A percentile compares a stretch with the other conserved stretches of the same genome.
Conservation (phyloP, 2,888 invertebrate genomes). For the Spilosoma lubricipeda region DNA sequence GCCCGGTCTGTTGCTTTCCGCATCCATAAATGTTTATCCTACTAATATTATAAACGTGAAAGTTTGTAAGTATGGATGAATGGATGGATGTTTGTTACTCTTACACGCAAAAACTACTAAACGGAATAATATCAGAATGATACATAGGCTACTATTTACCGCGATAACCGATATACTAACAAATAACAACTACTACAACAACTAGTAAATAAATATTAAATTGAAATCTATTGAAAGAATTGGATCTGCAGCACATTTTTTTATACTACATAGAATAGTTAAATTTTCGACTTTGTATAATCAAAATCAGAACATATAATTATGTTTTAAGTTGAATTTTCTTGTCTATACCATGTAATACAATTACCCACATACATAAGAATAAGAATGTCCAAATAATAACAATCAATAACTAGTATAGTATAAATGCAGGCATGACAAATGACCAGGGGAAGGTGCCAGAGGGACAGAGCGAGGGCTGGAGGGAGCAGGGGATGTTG, state of each 20-base stretch:
- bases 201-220: not conserved
- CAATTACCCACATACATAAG: slow-evolving; percentile 18
- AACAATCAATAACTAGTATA: slow-evolving; percentile 64
- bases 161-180: no score
- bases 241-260: not conserved
- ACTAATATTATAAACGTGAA: no score
- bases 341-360: not conserved
- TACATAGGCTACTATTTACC: no score
- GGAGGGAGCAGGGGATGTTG: slow-evolving; percentile 29
- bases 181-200: no score
- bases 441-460: slow-evolving; percentile 54
- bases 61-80: no score
- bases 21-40: no score
- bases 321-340: not conserved
- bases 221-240: no score
- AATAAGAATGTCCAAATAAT: slow-evolving; percentile 36
- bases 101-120: no score
- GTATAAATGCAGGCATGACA: slow-evolving; percentile 65
- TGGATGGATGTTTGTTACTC: no score
- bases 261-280: not conserved
- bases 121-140: no score
- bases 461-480: slow-evolving; percentile 21
- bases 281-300: not conserved
- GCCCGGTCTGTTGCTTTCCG: no score
- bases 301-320: not conserved